Percentiles rank a stretch among this genome's conserved stretches.
Conservation (phyloP, 2,113 vertebrate genomes). For the Sylvietta virens region DNA sequence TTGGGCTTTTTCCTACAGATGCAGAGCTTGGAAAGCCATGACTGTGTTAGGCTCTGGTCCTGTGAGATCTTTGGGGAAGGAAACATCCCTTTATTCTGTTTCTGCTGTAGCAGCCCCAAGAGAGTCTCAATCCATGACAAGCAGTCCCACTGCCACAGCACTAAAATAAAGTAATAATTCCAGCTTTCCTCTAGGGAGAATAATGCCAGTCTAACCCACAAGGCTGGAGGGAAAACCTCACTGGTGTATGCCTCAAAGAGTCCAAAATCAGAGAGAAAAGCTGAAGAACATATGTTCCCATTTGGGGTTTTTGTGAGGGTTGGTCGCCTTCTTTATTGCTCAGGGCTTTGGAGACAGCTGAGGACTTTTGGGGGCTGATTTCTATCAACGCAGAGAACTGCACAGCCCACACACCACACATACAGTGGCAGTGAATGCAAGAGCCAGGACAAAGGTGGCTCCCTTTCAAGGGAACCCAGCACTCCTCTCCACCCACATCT, state of each 20-base stretch:
- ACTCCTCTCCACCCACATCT: background rate
- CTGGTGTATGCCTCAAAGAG: background rate
- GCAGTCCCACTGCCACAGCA: background rate
- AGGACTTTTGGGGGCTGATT: background rate
- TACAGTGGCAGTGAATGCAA: background rate
- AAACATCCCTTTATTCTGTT: background rate
- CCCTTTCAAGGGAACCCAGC: background rate
- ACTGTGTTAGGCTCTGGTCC: background rate
- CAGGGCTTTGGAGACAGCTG: background rate
- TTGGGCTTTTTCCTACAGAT: background rate
- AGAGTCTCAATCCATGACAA: conserved; percentile 14
- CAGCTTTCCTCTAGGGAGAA: background rate
- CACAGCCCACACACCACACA: background rate
- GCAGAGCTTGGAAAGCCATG: background rate
- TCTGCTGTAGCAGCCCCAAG: conserved; percentile 13
- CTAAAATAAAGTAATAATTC: conserved; percentile 6
- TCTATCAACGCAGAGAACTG: background rate
- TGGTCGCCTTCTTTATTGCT: background rate
- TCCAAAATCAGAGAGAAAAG: background rate
- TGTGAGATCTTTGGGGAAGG: background rate
- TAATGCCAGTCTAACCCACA: background rate
- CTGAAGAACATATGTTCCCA: background rate
- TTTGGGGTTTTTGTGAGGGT: background rate
- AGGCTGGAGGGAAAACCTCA: background rate
- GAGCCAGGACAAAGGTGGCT: background rate